A percentile compares a stretch with the other conserved stretches of the same genome.
Evolutionary conservation across 2,888 invertebrate genomes (phyloP).

Genomic region (Polydrusus pterygomalis): DNA sequence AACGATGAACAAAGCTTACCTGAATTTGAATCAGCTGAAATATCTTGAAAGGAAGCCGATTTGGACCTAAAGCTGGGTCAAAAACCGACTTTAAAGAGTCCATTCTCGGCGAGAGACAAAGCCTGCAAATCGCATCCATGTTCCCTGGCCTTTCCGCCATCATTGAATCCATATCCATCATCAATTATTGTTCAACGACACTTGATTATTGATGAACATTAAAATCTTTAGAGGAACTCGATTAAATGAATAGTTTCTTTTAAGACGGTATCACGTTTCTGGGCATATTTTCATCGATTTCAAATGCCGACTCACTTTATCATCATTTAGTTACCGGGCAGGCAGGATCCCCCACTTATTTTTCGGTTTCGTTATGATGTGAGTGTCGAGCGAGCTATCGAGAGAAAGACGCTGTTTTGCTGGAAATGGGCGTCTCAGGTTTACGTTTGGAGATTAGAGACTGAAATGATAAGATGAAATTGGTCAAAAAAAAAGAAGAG

Average conservation of each 20-base stretch:
- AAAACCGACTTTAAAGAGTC: constrained; percentile 68
- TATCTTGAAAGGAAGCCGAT: constrained; percentile 78
- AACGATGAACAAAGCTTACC: constrained; percentile 73
- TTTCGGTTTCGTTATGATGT: neutral
- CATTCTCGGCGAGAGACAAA: constrained; percentile 68
- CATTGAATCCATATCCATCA: constrained; percentile 12
- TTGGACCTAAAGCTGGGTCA: constrained; percentile 63
- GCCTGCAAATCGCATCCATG: constrained; percentile 68
- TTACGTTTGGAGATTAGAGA: constrained; percentile 12
- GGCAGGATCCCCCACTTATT: constrained; percentile 1
- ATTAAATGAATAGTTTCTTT: neutral
- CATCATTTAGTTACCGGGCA: neutral
- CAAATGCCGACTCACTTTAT: constrained; percentile 13
- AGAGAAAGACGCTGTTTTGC: constrained; percentile 58
- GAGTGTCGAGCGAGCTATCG: constrained; percentile 3
- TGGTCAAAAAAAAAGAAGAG: too few species aligned
- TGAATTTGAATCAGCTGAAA: constrained; percentile 79
- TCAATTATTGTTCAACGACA: neutral
- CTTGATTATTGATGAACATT: constrained; percentile 9
- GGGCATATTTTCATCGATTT: constrained; percentile 17
- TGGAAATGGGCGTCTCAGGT: constrained; percentile 63
- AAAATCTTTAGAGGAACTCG: neutral
- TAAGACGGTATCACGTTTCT: neutral
- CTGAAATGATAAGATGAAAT: too few species aligned
- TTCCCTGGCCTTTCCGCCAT: constrained; percentile 56